Base-by-base conservation (phyloP, 2,888 invertebrate species). In the Orthosia gracilis region DNA sequence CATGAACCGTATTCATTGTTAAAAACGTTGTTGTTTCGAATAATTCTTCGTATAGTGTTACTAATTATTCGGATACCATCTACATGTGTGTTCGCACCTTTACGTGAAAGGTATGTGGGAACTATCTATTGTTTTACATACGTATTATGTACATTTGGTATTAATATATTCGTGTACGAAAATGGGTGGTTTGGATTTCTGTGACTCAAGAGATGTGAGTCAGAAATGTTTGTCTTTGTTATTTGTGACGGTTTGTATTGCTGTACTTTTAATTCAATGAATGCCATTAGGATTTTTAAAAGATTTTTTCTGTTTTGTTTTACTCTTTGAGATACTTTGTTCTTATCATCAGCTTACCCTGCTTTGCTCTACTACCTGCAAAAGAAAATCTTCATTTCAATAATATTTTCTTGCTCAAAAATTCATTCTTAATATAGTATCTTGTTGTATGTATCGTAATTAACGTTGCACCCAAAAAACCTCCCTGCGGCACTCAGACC, bases 11-110 rank as follows among this genome's bases (percentile, higher is more conserved):
- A 55, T 73, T 74, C 82, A 85, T 85, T 86, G 84, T 85, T 85
- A 75, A 72, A 74, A 78, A 64, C 52, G 59, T 70, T 76, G 69
- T 76, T 86, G 62, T 58, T 59, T 61, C 82, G 73, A 76, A 82
- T 86, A 73, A 86, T 68, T 64, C 62, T 80, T 80, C 68, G 75
- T 84, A 71, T 71, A 70, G 61, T 75, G 65, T 63, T 82, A 80
- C 84, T 82, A 82, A 82, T 82, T 82, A 82, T 84, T 80, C 80
- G 31, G 70, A 86, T 85, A 66, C 67, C 72, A 84, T 84, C 82
- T 80, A 84, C 85, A 78, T 72, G 69, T 82, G 78, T 78, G 80
- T 88, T 88, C 85, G 72, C 87, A 88, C 85, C 84, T 88, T 78
- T 69, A 76, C 72, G 81, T 76, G 73, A 75, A 78, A 73, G 73